Evolutionary conservation across 2,113 vertebrate genomes (phyloP).

Genomic region (Glaucidium brasilianum): DNA sequence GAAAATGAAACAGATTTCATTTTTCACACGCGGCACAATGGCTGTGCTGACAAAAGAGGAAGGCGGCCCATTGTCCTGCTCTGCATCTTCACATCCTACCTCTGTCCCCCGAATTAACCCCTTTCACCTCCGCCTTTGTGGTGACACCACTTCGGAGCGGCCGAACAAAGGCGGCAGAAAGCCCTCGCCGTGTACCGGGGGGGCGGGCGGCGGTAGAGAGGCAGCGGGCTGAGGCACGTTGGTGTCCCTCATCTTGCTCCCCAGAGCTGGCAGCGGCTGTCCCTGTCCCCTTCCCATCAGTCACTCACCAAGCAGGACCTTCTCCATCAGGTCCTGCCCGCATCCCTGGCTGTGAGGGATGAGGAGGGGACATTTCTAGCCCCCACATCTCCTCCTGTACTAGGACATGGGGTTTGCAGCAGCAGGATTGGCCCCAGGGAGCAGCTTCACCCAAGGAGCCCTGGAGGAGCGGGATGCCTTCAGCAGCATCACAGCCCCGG

Average conservation of each 20-base stretch:
- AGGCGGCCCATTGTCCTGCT: constrained; percentile 75
- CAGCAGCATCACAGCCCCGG: accelerated
- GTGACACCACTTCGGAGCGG: constrained; percentile 63
- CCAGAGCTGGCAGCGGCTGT: neutral
- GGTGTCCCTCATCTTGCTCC: neutral
- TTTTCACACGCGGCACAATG: constrained; percentile 81
- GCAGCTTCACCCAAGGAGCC: neutral
- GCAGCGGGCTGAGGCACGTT: neutral
- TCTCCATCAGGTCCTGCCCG: neutral
- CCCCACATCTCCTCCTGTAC: accelerated
- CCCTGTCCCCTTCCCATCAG: neutral
- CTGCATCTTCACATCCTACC: constrained; percentile 79
- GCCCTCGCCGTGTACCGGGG: constrained; percentile 40
- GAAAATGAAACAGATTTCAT: constrained; percentile 77
- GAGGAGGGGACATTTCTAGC: neutral
- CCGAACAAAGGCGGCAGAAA: constrained; percentile 73
- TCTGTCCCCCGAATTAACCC: constrained; percentile 81
- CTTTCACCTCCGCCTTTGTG: constrained; percentile 77
- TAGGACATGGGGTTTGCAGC: neutral
- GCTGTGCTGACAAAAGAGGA: constrained; percentile 72
- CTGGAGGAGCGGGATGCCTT: neutral
- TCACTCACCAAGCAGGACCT: neutral
- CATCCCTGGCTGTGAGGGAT: accelerated
- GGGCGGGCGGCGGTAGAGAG: neutral
- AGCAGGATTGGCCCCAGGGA: neutral